Evolutionary conservation across 2,888 invertebrate genomes (phyloP).

Genomic region (Cremastobaeus sp.): DNA sequence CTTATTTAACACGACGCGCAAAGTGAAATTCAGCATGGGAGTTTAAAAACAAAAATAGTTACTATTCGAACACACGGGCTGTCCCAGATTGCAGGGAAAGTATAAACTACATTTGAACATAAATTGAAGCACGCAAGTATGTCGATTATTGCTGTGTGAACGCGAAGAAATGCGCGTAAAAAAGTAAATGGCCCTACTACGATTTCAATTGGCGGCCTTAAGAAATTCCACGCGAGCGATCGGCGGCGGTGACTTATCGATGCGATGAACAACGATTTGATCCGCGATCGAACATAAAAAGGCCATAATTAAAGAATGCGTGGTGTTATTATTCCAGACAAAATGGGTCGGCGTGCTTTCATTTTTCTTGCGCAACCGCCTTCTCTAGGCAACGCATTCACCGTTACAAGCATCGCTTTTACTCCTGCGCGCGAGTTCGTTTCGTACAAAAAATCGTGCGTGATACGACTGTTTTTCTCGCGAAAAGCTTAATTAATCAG

Average conservation of each 20-base stretch:
- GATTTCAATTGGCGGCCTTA: no score
- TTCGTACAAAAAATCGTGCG: constrained; percentile 9
- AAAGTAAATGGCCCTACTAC: no score
- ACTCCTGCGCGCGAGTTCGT: constrained; percentile 6
- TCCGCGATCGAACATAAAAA: no score
- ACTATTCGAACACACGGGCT: background rate
- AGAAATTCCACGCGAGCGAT: no score
- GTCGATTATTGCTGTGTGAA: constrained; percentile 1
- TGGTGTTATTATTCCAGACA: constrained; percentile 14
- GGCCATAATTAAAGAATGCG: constrained; percentile 8
- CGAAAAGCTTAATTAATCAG: no score
- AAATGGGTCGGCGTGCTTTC: constrained; percentile 35
- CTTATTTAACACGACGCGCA: no score
- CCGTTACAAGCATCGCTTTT: constrained; percentile 6
- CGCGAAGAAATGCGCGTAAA: constrained; percentile 5
- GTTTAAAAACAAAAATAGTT: no score
- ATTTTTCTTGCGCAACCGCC: constrained; percentile 28
- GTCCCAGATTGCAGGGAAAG: constrained; percentile 22
- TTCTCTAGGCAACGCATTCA: constrained; percentile 36
- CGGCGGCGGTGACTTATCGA: no score
- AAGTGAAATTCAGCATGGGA: no score
- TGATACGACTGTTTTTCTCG: no score
- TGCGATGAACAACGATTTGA: constrained; percentile 7
- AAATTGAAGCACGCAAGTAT: background rate
- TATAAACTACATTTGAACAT: constrained; percentile 12